Conservation (phyloP, 2,888 invertebrate genomes). For the Embidobia sp. region DNA sequence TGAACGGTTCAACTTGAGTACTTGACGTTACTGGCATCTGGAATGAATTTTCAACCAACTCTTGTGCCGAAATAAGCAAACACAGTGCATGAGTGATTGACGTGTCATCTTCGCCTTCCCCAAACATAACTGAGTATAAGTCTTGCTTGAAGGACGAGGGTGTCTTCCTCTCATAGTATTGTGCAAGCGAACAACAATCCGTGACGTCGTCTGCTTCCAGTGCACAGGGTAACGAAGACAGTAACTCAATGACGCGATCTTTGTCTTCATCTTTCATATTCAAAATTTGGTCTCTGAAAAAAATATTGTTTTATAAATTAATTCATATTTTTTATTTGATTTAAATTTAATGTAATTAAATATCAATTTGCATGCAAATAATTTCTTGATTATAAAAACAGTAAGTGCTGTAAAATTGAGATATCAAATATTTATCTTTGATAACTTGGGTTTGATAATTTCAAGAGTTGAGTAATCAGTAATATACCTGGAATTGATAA, state of each 20-base stretch:
- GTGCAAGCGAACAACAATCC: constrained; percentile 98
- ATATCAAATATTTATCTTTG: no score
- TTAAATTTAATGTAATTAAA: no score
- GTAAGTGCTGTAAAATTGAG: no score
- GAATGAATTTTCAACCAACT: constrained; percentile 91
- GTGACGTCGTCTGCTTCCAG: constrained; percentile 96
- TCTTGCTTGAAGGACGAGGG: constrained; percentile 96
- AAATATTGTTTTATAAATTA: not conserved
- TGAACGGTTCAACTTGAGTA: constrained; percentile 83
- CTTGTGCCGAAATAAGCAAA: constrained; percentile 96
- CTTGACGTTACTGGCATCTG: constrained; percentile 86
- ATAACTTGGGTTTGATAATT: not conserved
- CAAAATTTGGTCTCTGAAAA: constrained; percentile 88
- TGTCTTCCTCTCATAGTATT: constrained; percentile 96
- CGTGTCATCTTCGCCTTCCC: constrained; percentile 84
- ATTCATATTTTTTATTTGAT: no score
- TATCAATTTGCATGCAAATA: no score
- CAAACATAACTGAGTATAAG: constrained; percentile 82
- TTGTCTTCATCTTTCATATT: constrained; percentile 89
- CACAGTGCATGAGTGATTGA: constrained; percentile 93
- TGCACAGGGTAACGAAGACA: constrained; percentile 90
- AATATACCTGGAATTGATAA: constrained; percentile 92
- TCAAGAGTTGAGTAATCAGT: not conserved
- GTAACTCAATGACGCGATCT: constrained; percentile 86
- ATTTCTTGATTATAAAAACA: no score